phyloP scores from a whole-genome alignment of 2,797 vertebrate genomes.

The Tokudaia muenninki region DNA sequence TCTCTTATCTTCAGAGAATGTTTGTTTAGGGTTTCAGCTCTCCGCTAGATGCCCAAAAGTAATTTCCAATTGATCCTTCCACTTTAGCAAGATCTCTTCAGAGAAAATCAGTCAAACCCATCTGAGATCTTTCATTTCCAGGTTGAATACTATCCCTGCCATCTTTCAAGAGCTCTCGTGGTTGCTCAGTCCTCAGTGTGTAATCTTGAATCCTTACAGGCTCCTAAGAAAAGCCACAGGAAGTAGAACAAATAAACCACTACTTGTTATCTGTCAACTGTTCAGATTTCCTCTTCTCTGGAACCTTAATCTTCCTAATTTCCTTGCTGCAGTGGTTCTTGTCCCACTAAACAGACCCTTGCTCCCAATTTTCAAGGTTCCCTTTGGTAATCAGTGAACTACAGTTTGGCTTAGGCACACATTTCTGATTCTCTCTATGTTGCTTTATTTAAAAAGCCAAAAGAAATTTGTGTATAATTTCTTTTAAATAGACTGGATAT shows the following conservation, averaged over 20 bases:
- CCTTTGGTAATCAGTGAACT: background rate
- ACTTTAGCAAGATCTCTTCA: background rate
- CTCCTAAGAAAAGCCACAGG: background rate
- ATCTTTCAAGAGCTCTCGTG: background rate
- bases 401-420: background rate
- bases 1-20: background rate
- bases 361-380: background rate
- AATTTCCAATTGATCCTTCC: background rate
- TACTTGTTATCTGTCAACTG: background rate
- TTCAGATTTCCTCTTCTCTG: background rate
- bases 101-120: background rate
- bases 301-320: background rate
- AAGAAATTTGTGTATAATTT: background rate
- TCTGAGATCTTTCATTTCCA: background rate
- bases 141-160: background rate
- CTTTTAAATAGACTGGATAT: background rate
- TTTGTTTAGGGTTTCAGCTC: background rate
- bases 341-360: background rate
- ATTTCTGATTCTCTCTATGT: background rate
- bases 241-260: background rate
- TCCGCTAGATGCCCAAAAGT: background rate
- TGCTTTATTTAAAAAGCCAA: background rate
- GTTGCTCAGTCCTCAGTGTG: background rate
- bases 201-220: background rate
- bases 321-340: background rate